Conservation (phyloP, 2,113 vertebrate genomes). For the rat (Rattus norvegicus) region DNA sequence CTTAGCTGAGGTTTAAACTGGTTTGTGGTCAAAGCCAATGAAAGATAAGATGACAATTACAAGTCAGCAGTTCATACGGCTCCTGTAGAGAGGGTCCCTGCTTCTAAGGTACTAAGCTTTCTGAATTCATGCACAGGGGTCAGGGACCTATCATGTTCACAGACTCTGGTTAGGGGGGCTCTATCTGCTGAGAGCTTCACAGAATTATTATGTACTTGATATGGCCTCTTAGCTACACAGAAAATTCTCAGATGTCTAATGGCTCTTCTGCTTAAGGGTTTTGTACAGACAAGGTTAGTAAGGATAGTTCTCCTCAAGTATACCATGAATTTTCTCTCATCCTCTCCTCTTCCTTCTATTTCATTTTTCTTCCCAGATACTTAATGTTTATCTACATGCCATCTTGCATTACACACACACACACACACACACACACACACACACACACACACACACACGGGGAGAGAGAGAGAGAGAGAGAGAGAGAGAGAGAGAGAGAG, state of each 20-base stretch:
- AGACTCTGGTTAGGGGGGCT: background rate
- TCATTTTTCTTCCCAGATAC: background rate
- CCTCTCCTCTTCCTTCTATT: background rate
- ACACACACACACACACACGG: background rate
- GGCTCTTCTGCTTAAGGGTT: background rate
- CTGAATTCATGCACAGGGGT: fast-evolving
- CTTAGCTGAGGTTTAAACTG: background rate
- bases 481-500: no score
- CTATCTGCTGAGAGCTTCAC: fast-evolving
- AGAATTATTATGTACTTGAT: background rate
- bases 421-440: background rate
- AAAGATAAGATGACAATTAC: background rate
- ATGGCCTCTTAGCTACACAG: no score
- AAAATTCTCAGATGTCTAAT: background rate
- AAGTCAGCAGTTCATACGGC: fast-evolving
- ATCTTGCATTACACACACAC: background rate
- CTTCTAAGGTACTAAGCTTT: no score
- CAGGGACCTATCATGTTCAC: background rate
- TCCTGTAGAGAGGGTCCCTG: fast-evolving
- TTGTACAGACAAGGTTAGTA: background rate
- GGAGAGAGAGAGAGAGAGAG: no score
- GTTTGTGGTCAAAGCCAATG: background rate
- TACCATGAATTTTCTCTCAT: background rate
- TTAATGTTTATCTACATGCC: background rate
- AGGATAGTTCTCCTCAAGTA: background rate